phyloP scores from a whole-genome alignment of 2,797 vertebrate genomes.

The Garrulus glandarius region DNA sequence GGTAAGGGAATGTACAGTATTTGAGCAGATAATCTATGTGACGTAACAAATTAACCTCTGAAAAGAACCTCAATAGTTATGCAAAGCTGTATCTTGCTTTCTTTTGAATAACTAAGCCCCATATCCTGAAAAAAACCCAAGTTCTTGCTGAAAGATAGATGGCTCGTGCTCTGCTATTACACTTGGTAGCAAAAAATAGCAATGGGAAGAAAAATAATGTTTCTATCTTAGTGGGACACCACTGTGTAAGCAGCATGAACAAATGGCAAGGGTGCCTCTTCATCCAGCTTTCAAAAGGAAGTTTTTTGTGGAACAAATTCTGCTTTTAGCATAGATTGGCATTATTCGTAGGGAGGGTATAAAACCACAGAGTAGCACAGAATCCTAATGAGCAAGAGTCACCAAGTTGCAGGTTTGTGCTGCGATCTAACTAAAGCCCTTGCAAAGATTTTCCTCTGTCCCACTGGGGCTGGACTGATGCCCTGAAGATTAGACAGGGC shows the following conservation, averaged over 20 bases:
- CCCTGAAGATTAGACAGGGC: neutral
- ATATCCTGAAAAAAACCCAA: neutral
- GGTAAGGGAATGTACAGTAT: conserved; percentile 64
- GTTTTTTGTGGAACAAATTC: neutral
- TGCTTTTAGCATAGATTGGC: neutral
- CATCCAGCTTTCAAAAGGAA: neutral
- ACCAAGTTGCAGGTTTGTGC: neutral
- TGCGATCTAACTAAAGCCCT: neutral
- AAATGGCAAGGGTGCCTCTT: neutral
- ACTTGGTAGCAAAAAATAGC: neutral
- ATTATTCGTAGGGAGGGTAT: neutral
- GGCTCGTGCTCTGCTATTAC: neutral
- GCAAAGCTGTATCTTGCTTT: conserved; percentile 42
- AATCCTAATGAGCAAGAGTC: neutral
- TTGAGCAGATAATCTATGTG: conserved; percentile 67
- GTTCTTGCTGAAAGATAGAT: neutral
- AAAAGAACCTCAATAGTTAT: conserved; percentile 55
- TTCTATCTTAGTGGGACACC: neutral
- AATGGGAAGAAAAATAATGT: neutral
- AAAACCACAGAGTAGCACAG: neutral
- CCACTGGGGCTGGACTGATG: neutral
- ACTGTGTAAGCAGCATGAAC: neutral
- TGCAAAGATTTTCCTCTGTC: neutral
- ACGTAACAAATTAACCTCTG: conserved; percentile 65
- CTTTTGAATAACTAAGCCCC: conserved; percentile 25